A percentile compares a stretch with the other conserved stretches of the same genome.
These are phyloP conservation scores for Drosophila putrida DNA, from an alignment of 2,888 invertebrate genomes.

Conservation along the genomic window DNA sequence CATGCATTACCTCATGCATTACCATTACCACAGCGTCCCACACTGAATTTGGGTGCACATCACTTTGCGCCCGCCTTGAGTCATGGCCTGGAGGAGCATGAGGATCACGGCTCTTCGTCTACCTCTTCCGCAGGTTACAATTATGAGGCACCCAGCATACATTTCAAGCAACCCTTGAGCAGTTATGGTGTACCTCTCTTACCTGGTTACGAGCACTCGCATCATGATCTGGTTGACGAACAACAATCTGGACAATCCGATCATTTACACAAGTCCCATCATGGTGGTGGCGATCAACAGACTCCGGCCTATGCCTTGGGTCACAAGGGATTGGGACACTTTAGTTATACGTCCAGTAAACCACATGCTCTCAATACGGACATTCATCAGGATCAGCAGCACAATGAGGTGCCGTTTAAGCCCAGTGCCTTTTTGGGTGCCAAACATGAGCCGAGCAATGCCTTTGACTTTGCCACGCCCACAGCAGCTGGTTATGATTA, in stretches of 20 bases:
- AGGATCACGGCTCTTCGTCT: slow-evolving; percentile 17
- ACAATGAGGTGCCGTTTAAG: slow-evolving; percentile 76
- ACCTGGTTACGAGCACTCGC: slow-evolving; percentile 56
- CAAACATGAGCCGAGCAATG: slow-evolving; percentile 73
- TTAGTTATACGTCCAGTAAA: slow-evolving; percentile 78
- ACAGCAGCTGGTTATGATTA: slow-evolving; percentile 73
- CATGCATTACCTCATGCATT: slow-evolving; percentile 23
- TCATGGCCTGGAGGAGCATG: slow-evolving; percentile 50
- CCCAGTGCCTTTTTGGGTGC: slow-evolving; percentile 84
- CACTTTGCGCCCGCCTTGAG: slow-evolving; percentile 19
- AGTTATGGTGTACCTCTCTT: slow-evolving; percentile 67
- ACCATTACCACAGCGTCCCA: slow-evolving; percentile 5
- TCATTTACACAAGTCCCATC: slow-evolving; percentile 27
- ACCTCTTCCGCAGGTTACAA: slow-evolving; percentile 44
- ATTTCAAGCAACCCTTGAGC: slow-evolving; percentile 57
- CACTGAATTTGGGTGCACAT: not conserved
- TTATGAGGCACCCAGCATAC: slow-evolving; percentile 52
- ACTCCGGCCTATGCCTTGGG: slow-evolving; percentile 82
- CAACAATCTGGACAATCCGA: slow-evolving; percentile 23
- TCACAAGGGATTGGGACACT: slow-evolving; percentile 84
- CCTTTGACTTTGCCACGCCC: slow-evolving; percentile 57
- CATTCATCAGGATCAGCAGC: slow-evolving; percentile 50
- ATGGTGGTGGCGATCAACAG: slow-evolving; percentile 36
- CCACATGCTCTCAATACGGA: slow-evolving; percentile 80
- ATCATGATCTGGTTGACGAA: slow-evolving; percentile 13